Conservation (phyloP, 2,113 vertebrate genomes). For the Periophthalmodon schlosseri region DNA sequence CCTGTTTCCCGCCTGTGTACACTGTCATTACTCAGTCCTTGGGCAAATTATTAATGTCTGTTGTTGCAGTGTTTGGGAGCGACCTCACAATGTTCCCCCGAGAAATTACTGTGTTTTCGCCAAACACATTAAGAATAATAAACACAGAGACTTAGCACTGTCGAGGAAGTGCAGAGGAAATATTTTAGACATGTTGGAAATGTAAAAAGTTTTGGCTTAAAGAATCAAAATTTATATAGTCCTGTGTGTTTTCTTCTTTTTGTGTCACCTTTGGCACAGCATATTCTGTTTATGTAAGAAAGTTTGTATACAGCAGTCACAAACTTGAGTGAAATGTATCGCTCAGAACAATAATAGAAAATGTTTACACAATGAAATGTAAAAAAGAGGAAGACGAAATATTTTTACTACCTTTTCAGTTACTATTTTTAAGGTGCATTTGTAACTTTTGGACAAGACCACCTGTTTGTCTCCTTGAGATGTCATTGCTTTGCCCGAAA, state of each 20-base stretch:
- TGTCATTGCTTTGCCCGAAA: neutral
- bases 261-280: conserved; percentile 9
- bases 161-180: conserved; percentile 31
- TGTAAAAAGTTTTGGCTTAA: conserved; percentile 18
- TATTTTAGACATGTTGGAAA: conserved; percentile 3
- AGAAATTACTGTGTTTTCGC: conserved; percentile 41
- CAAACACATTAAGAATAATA: conserved; percentile 30
- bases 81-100: conserved; percentile 23
- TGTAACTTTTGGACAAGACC: neutral
- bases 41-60: conserved; percentile 57
- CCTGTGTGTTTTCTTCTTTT: neutral
- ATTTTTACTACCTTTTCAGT: neutral
- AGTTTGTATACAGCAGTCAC: conserved; percentile 11
- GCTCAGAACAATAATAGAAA: conserved; percentile 16
- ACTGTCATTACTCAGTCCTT: conserved; percentile 40
- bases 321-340: neutral
- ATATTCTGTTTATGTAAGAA: neutral
- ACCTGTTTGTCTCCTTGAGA: neutral
- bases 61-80: conserved; percentile 38
- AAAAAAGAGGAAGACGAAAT: neutral
- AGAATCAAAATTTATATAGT: conserved; percentile 19
- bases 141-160: conserved; percentile 37
- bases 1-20: conserved; percentile 14
- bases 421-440: neutral
- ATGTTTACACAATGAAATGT: neutral